These are phyloP conservation scores for Typhlomys cinereus DNA, from an alignment of 2,113 vertebrate genomes.

Conservation along the genomic window DNA sequence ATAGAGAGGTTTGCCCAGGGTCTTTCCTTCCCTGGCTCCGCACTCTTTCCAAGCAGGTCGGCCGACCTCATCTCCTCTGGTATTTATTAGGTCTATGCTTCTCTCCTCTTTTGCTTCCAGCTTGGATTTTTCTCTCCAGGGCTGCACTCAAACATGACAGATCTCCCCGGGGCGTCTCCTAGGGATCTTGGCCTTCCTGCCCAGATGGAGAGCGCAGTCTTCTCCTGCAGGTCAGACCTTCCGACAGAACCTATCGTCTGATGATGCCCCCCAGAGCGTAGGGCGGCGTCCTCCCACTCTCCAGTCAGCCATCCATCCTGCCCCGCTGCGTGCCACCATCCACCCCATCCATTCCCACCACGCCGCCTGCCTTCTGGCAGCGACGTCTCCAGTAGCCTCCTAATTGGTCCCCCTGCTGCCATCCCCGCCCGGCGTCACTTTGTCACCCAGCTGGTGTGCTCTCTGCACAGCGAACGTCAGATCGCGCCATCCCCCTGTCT, in stretches of 20 bases:
- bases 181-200: background rate
- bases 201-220: background rate
- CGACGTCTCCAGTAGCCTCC: background rate
- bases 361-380: background rate
- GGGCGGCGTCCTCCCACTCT: background rate
- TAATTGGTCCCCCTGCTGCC: slow-evolving; percentile 32
- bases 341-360: background rate
- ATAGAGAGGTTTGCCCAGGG: background rate
- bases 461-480: background rate
- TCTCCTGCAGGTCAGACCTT: background rate
- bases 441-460: slow-evolving; percentile 16
- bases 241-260: background rate
- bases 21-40: background rate
- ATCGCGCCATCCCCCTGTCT: background rate
- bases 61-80: background rate
- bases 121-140: background rate
- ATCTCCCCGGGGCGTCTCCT: background rate
- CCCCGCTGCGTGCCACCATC: background rate
- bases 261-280: background rate
- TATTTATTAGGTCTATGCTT: background rate
- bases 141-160: no score
- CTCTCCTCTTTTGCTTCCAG: background rate
- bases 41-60: background rate
- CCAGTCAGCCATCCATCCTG: background rate
- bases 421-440: background rate